These are phyloP conservation scores for Anarhynchus alexandrinus DNA, from an alignment of 2,113 vertebrate species.

Conservation along the genomic window DNA sequence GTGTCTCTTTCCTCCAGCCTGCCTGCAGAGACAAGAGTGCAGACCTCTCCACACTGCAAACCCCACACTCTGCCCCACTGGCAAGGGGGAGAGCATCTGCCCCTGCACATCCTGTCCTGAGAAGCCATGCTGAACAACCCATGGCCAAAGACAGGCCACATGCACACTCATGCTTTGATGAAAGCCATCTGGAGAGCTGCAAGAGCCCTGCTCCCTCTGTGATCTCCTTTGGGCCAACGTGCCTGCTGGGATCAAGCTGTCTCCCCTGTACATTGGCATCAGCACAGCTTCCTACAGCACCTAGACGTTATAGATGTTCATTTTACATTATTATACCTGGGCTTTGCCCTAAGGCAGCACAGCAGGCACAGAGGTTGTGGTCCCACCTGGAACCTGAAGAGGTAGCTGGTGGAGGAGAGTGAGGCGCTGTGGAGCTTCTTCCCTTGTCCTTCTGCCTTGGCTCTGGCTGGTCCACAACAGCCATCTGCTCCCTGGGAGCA, in stretches of 20 bases:
- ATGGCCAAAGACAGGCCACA: rapidly evolving
- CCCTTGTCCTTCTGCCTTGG: background rate
- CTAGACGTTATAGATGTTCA: rapidly evolving
- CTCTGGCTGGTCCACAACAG: background rate
- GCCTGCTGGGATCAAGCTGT: background rate
- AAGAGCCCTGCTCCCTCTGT: background rate
- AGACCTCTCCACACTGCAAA: background rate
- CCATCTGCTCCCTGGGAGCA: background rate
- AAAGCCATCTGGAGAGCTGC: background rate
- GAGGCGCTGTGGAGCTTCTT: rapidly evolving
- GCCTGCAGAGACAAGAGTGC: background rate
- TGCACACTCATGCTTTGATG: background rate
- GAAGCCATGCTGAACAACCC: background rate
- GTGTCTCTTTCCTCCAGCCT: background rate
- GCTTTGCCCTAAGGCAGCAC: background rate
- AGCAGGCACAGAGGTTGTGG: background rate
- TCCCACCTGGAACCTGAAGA: background rate
- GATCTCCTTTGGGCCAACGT: background rate
- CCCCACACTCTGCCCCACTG: background rate
- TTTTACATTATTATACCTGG: background rate
- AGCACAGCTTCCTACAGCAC: background rate
- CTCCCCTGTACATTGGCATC: background rate
- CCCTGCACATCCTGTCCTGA: rapidly evolving
- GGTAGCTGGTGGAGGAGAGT: background rate
- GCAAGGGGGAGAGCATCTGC: background rate